Conservation (phyloP, 2,888 invertebrate species). For the Drosophila mimetica region DNA sequence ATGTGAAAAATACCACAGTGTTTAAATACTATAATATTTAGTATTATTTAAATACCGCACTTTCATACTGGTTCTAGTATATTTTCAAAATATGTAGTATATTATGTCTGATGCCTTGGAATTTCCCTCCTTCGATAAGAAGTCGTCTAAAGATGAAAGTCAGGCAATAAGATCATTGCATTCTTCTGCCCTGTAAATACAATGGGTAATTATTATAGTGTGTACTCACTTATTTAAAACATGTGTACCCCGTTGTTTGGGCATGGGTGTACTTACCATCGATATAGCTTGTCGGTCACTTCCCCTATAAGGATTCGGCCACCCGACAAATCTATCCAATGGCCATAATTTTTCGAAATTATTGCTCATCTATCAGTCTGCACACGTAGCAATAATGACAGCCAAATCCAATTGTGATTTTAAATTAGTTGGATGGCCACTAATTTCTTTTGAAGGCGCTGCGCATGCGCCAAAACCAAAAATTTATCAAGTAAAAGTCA, state of each 20-base stretch:
- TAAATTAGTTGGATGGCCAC: background rate
- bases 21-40: too few relatives aligned
- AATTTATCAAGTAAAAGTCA: too few relatives aligned
- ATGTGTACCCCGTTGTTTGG: background rate
- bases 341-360: constrained; percentile 1
- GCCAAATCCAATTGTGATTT: constrained; percentile 9
- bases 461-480: constrained; percentile 39
- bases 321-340: constrained; percentile 5
- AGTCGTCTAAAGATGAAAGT: constrained; percentile 29
- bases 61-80: too few relatives aligned
- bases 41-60: too few relatives aligned
- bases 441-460: constrained; percentile 25
- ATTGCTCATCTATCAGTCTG: constrained; percentile 1
- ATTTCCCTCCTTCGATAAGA: constrained; percentile 7
- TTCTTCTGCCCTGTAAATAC: constrained; percentile 1
- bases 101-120: background rate
- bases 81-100: too few relatives aligned
- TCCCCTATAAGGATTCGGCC: constrained; percentile 1
- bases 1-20: too few relatives aligned
- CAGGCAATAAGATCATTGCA: background rate
- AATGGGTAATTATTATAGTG: constrained; percentile 11
- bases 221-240: constrained; percentile 7
- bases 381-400: constrained; percentile 35
- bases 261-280: background rate
- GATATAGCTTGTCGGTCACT: constrained; percentile 15